phyloP scores from a whole-genome alignment of 2,113 vertebrate genomes.

The Elachura formosa region DNA sequence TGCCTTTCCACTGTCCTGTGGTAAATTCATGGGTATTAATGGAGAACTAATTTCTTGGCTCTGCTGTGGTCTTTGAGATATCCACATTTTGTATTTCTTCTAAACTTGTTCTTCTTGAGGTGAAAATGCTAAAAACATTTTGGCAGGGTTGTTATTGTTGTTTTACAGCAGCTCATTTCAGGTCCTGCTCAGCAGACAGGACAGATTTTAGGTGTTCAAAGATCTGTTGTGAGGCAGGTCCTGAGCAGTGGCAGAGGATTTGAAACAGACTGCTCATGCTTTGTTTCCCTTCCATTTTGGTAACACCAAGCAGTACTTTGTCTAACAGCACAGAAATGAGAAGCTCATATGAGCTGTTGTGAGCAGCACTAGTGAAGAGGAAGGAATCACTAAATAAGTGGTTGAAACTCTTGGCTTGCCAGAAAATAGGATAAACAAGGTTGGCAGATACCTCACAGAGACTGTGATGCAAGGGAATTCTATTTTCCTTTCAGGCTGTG shows the following conservation, averaged over 20 bases:
- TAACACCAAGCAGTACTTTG: background rate
- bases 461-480: background rate
- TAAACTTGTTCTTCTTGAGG: background rate
- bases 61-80: background rate
- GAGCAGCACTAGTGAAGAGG: background rate
- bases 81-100: background rate
- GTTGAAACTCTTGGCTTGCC: background rate
- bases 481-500: background rate
- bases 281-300: background rate
- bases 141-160: background rate
- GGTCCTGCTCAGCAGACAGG: background rate
- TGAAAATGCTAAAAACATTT: background rate
- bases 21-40: background rate
- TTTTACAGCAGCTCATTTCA: background rate
- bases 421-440: background rate
- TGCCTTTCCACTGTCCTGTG: background rate
- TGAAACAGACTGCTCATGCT: background rate
- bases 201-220: background rate
- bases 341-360: background rate
- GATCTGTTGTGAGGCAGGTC: background rate
- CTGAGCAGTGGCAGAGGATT: background rate
- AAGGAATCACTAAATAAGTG: background rate
- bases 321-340: background rate
- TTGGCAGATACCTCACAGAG: background rate
- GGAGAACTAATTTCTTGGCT: background rate